Conservation (phyloP, 2,113 vertebrate species). For the Poeciliopsis occidentalis region DNA sequence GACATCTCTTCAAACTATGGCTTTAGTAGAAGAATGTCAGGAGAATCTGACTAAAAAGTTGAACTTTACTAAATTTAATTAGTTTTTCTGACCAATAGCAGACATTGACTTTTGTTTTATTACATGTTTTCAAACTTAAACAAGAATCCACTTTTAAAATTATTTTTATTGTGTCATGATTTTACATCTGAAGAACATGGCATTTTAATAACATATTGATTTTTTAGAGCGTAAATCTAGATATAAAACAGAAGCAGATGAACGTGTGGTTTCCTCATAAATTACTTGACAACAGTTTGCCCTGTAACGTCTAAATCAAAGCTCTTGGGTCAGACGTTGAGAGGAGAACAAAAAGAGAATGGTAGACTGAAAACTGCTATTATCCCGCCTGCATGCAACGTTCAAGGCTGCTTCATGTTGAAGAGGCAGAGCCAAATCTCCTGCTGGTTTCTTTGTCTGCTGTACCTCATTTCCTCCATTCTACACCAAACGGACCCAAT, state of each 20-base stretch:
- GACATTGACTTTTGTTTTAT: neutral
- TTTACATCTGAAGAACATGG: neutral
- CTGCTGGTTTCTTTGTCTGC: slow-evolving; percentile 41
- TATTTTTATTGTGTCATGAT: neutral
- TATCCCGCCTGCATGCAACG: slow-evolving; percentile 13
- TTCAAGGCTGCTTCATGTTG: slow-evolving; percentile 23
- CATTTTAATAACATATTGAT: neutral
- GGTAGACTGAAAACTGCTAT: slow-evolving; percentile 41
- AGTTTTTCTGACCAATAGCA: neutral
- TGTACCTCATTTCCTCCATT: slow-evolving; percentile 24
- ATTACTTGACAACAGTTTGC: slow-evolving; percentile 7
- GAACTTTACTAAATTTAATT: neutral
- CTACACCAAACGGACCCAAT: slow-evolving; percentile 20
- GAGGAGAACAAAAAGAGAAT: slow-evolving; percentile 17
- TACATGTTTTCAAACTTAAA: too few species aligned
- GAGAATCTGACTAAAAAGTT: neutral
- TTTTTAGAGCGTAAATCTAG: neutral
- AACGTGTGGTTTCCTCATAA: slow-evolving; percentile 18
- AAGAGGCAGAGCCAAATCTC: slow-evolving; percentile 24
- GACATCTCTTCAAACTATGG: neutral
- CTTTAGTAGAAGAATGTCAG: neutral
- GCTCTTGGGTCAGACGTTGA: neutral
- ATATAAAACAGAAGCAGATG: slow-evolving; percentile 8
- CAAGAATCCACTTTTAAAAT: too few species aligned
- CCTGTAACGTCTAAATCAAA: neutral